Conservation (phyloP, 2,113 vertebrate species). For the Pachycephala philippinensis region DNA sequence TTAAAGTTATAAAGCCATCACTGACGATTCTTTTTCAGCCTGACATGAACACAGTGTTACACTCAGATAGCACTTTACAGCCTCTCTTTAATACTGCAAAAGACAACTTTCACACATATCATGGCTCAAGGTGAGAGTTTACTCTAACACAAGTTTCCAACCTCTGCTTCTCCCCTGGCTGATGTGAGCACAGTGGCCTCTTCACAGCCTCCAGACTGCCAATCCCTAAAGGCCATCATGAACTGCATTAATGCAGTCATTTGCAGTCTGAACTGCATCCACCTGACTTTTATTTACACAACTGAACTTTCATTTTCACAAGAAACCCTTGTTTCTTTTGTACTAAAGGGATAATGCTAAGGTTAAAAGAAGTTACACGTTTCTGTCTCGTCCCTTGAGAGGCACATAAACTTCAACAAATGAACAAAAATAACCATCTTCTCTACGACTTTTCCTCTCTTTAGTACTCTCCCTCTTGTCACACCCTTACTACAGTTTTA, state of each 20-base stretch:
- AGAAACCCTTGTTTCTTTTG: not conserved
- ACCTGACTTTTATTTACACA: not conserved
- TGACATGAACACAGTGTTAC: not conserved
- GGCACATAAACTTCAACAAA: not conserved
- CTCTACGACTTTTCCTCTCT: not conserved
- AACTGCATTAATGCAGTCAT: not conserved
- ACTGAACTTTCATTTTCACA: not conserved
- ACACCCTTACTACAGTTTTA: not conserved
- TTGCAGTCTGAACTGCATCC: not conserved
- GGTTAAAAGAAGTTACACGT: not conserved
- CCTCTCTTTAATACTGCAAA: not conserved
- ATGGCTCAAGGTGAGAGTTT: not conserved
- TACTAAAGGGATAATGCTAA: not conserved
- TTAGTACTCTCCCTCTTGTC: not conserved
- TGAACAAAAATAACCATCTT: not conserved
- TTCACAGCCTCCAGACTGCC: not conserved
- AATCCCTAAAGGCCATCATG: accelerated
- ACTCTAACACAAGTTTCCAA: not conserved
- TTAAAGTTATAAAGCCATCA: not conserved
- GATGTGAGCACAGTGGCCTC: not conserved
- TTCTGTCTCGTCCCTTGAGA: not conserved
- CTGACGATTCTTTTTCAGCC: not conserved
- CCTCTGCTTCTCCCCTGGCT: not conserved
- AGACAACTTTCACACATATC: not conserved
- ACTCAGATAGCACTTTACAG: not conserved